Evolutionary conservation across 1,140 invertebrate genomes (phyloP).

Genomic region (Goniozus legneri): DNA sequence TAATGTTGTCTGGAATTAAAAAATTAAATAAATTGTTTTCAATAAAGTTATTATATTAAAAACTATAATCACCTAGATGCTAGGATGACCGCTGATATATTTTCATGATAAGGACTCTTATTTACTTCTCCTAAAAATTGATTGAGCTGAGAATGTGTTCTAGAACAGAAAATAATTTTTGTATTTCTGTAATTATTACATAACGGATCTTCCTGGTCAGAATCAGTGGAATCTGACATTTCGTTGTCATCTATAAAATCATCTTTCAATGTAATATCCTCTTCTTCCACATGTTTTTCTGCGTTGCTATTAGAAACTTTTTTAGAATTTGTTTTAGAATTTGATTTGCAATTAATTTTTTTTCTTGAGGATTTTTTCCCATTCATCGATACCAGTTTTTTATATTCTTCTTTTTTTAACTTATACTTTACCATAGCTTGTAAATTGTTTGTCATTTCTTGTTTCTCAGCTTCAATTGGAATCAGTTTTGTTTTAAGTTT

Average conservation of each 20-base stretch:
- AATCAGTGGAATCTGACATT: constrained; percentile 47
- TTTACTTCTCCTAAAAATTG: constrained; percentile 92
- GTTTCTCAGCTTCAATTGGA: constrained; percentile 55
- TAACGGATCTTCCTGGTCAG: constrained; percentile 48
- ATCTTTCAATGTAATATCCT: constrained; percentile 20
- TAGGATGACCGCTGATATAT: constrained; percentile 75
- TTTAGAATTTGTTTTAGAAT: constrained; percentile 37
- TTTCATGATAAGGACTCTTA: constrained; percentile 72
- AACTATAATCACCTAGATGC: constrained; percentile 63
- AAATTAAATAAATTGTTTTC: constrained; percentile 11
- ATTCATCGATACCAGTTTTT: constrained; percentile 39
- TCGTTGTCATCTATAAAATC: constrained; percentile 32
- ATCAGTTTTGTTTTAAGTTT: constrained; percentile 63
- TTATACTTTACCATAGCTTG: constrained; percentile 59
- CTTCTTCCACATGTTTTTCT: constrained; percentile 40
- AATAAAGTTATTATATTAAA: constrained; percentile 3
- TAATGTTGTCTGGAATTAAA: constrained; percentile 70
- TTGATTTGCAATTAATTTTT: constrained; percentile 22
- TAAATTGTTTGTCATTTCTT: constrained; percentile 55
- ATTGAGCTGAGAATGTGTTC: constrained; percentile 94
- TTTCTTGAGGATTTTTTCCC: constrained; percentile 48
- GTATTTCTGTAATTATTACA: constrained; percentile 39
- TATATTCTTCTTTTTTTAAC: constrained; percentile 55
- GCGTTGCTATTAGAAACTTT: constrained; percentile 24
- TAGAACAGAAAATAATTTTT: constrained; percentile 89